A percentile compares a stretch with the other conserved stretches of the same genome.
These are phyloP conservation scores for Pardosa pseudoannulata DNA, from an alignment of 2,888 invertebrate species.

Conservation along the genomic window DNA sequence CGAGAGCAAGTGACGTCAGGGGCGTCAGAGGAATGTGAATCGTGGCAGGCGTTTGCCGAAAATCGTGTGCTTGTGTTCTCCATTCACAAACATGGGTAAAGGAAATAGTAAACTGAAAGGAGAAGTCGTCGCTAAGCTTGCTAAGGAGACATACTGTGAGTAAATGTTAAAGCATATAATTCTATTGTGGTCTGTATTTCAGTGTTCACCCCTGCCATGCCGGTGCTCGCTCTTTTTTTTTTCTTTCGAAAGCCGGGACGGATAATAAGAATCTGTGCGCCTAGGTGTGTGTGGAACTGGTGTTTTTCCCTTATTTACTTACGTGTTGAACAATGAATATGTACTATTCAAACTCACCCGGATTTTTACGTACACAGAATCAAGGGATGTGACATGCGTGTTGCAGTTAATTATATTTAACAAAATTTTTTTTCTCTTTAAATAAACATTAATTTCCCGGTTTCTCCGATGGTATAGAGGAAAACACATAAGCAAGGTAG, in stretches of 20 bases:
- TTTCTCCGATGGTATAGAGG: too few species aligned
- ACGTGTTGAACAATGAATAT: not conserved
- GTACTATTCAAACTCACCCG: not conserved
- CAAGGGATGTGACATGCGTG: too few species aligned
- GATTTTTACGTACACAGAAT: too few species aligned
- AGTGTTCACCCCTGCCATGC: not conserved
- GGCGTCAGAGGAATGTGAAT: slow-evolving; percentile 64
- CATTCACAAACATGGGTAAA: slow-evolving; percentile 86
- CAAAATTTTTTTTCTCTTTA: too few species aligned
- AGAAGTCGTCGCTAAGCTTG: slow-evolving; percentile 94
- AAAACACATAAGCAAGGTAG: too few species aligned
- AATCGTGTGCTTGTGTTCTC: slow-evolving; percentile 37
- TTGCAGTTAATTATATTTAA: too few species aligned
- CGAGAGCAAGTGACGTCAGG: slow-evolving; percentile 22
- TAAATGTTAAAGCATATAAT: slow-evolving; percentile 75
- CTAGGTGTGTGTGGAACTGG: not conserved
- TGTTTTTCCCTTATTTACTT: not conserved
- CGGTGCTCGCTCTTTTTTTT: not conserved
- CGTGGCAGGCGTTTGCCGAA: slow-evolving; percentile 42
- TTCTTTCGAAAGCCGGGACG: not conserved
- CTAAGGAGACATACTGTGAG: slow-evolving; percentile 96
- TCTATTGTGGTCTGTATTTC: not conserved
- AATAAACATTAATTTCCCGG: too few species aligned
- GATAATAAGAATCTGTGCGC: not conserved
- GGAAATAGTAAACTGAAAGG: slow-evolving; percentile 97